Percentiles rank a stretch among this genome's conserved stretches.
Evolutionary conservation across 2,113 vertebrate species (phyloP).

Genomic region (Tonatia bakeri): DNA sequence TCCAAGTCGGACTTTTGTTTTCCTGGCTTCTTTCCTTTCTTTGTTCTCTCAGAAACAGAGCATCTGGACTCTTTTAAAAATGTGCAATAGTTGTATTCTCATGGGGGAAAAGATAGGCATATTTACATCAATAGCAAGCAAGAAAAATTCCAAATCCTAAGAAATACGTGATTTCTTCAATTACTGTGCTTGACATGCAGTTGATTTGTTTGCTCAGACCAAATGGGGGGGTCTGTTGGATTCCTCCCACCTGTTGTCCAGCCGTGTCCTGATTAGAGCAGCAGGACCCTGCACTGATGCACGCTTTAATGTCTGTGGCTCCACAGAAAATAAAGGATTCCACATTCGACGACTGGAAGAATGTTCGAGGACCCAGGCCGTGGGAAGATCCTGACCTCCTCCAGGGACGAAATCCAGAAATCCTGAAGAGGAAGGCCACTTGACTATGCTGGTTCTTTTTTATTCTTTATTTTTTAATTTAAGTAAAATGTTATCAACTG

Average conservation of each 20-base stretch:
- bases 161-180: not conserved
- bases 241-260: not conserved
- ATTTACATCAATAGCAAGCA: not conserved
- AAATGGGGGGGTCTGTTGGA: not conserved
- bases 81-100: not conserved
- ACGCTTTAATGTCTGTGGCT: constrained; percentile 63
- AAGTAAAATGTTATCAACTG: constrained; percentile 23
- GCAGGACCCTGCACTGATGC: constrained; percentile 33
- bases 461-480: not conserved
- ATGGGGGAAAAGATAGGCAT: not conserved
- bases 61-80: not conserved
- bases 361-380: constrained; percentile 93
- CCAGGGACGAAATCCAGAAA: constrained; percentile 83
- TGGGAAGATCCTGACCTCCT: constrained; percentile 91
- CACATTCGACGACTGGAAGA: constrained; percentile 90
- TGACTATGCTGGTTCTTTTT: constrained; percentile 58
- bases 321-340: constrained; percentile 87
- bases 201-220: constrained; percentile 7
- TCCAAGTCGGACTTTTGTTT: not conserved
- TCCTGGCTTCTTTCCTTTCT: not conserved
- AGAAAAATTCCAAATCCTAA: constrained; percentile 16
- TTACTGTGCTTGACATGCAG: not conserved
- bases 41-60: not conserved
- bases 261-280: not conserved
- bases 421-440: constrained; percentile 63